phyloP scores from a whole-genome alignment of 2,797 vertebrate genomes.

The Chiloscyllium punctatum region DNA sequence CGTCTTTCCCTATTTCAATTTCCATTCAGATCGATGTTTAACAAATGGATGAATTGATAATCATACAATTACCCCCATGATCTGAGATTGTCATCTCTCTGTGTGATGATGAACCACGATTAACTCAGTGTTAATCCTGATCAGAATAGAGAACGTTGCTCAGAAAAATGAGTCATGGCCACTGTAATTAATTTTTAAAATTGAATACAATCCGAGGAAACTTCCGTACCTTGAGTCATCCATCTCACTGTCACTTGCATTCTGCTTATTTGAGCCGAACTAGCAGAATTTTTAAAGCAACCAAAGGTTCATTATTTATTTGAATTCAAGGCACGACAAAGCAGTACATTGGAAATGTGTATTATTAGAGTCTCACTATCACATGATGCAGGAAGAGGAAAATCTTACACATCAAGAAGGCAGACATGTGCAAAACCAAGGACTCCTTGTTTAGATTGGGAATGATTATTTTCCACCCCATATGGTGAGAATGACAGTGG shows the following conservation, averaged over 20 bases:
- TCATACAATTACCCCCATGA: background rate
- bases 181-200: background rate
- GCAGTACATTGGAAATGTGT: background rate
- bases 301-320: background rate
- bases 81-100: background rate
- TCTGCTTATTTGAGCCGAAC: background rate
- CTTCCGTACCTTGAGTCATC: background rate
- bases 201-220: background rate
- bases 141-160: background rate
- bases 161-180: background rate
- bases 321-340: background rate
- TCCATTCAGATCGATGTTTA: background rate
- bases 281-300: background rate
- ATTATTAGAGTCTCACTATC: background rate
- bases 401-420: background rate
- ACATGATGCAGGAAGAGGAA: background rate
- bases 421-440: background rate
- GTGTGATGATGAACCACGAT: background rate
- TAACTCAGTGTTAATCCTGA: background rate
- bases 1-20: background rate
- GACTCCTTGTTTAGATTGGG: background rate
- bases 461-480: background rate
- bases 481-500: background rate
- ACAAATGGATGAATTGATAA: background rate
- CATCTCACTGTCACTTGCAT: background rate